phyloP scores from a whole-genome alignment of 1,140 invertebrate genomes.

The Leptonema lineaticorne region DNA sequence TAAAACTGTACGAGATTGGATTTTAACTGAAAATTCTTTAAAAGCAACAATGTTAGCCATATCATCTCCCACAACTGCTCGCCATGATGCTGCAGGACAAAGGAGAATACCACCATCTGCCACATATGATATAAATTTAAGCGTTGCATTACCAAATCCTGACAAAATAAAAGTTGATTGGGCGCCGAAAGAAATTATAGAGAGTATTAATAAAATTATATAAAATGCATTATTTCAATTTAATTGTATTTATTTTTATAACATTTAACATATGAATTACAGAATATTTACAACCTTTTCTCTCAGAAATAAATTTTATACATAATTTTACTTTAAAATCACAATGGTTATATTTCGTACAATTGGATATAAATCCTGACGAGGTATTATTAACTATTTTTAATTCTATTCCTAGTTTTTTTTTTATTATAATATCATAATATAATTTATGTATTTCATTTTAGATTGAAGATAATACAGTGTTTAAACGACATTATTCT shows the following conservation, averaged over 20 bases:
- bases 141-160: conserved; percentile 50
- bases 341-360: conserved; percentile 82
- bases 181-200: conserved; percentile 46
- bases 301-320: conserved; percentile 65
- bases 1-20: conserved; percentile 45
- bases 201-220: conserved; percentile 43
- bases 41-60: conserved; percentile 43
- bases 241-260: neutral
- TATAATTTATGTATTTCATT: no score
- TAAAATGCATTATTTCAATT: no score
- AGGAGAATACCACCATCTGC: conserved; percentile 46
- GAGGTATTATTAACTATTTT: conserved; percentile 39
- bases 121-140: conserved; percentile 50
- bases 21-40: conserved; percentile 47
- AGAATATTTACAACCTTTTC: conserved; percentile 75
- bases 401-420: neutral
- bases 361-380: conserved; percentile 69
- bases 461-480: conserved; percentile 53
- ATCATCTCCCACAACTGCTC: conserved; percentile 17
- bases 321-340: conserved; percentile 80
- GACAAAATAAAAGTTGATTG: conserved; percentile 46
- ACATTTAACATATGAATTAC: conserved; percentile 43
- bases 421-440: neutral
- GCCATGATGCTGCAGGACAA: conserved; percentile 46
- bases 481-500: conserved; percentile 59